Percentiles rank a stretch among this genome's conserved stretches.
phyloP scores from a whole-genome alignment of 2,113 vertebrate genomes.

The western clawed frog (Xenopus tropicalis) region DNA sequence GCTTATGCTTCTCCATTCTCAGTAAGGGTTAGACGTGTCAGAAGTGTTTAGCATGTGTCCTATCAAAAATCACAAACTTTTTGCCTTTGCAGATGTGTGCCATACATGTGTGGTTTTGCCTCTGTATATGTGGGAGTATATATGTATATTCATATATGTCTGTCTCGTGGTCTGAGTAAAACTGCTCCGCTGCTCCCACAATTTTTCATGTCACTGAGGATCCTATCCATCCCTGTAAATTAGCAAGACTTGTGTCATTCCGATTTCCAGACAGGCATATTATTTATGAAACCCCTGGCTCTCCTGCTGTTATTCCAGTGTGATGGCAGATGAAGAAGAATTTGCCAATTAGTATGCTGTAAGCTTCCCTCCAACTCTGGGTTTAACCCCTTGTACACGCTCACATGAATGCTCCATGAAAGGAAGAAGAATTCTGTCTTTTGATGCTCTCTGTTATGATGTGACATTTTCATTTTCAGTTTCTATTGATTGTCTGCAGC shows the following conservation, averaged over 20 bases:
- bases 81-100: too few relatives aligned
- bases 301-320: slow-evolving; percentile 14
- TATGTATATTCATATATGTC: background rate
- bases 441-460: background rate
- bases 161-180: background rate
- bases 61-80: too few relatives aligned
- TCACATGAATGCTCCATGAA: background rate
- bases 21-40: background rate
- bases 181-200: background rate
- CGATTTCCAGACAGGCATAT: slow-evolving; percentile 9
- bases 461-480: background rate
- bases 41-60: too few relatives aligned
- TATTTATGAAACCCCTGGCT: slow-evolving; percentile 4
- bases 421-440: background rate
- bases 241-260: slow-evolving; percentile 27
- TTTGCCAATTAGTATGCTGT: slow-evolving; percentile 24
- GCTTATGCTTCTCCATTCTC: slow-evolving; percentile 4
- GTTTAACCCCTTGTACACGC: background rate
- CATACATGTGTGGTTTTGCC: background rate
- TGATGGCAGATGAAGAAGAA: slow-evolving; percentile 11
- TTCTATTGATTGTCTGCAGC: background rate
- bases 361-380: background rate
- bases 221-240: slow-evolving; percentile 22
- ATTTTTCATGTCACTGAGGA: background rate
- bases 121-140: background rate